Evolutionary conservation across 2,113 vertebrate genomes (phyloP), one percentile per base, ranked within the genome.

Genomic region (Channa argus): DNA sequence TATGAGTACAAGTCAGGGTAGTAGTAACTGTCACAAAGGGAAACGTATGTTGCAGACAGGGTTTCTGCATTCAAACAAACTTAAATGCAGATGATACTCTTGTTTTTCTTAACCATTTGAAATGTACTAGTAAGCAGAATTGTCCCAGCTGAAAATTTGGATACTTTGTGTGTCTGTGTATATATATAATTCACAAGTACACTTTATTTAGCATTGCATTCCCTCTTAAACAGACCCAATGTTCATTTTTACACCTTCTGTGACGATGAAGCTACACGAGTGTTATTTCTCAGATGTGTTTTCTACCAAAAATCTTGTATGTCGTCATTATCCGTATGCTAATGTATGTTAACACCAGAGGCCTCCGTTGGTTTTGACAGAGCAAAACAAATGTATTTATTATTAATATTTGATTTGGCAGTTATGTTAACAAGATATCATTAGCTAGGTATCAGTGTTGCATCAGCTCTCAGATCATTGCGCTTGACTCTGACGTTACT

Each of bases 311-410:
- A 61, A 15, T 61, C 37, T 8, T 10, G 47, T 54, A 33, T 13
- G n/a, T 69, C 38, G 34, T 34, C 59, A 59, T 71, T 60, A 49
- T 49, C 41, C 68, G 12, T 55, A 49, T 68, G 61, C 83, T 75
- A 14, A 66, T 80, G 45, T 79, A 62, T 45, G 56, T 63, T 34
- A 77, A 80, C 80, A 83, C 80, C 64, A 5, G 24, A 74, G 71
- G 77, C 80, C 84, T 86, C 69, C 10, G 46, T 74, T 61, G 53
- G 59, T 52, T 45, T 68, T 33, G 46, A 67, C 45, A 46, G 58
- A 68, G 36, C 49, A 61, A 73, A 80, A 64, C 4, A 52, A 44
- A 45, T 53, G 9, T 84, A 87, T 86, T 83, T 86, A 77, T 80
- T 24, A 15, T 49, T 13, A 13, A 39, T n/a, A 38, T 15, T 62